These are phyloP conservation scores for Lasioglossum calceatum DNA, from an alignment of 2,888 invertebrate genomes.

Conservation along the genomic window DNA sequence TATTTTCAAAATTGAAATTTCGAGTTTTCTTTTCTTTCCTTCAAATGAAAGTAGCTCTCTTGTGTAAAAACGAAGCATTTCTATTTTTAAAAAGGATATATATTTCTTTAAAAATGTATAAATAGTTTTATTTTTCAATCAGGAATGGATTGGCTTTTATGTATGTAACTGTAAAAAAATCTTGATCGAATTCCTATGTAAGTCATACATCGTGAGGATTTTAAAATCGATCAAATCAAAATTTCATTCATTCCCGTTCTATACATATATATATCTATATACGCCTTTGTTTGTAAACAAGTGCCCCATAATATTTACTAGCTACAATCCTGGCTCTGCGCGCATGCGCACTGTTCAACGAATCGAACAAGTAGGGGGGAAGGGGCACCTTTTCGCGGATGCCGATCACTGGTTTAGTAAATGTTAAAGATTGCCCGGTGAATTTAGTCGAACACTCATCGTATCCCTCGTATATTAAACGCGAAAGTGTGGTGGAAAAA, in stretches of 20 bases:
- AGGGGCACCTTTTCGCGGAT: slow-evolving; percentile 70
- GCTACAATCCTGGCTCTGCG: slow-evolving; percentile 64
- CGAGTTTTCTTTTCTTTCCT: neutral
- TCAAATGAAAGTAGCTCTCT: neutral
- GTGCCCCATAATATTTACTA: slow-evolving; percentile 40
- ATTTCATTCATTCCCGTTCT: neutral
- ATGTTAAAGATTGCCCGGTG: slow-evolving; percentile 67
- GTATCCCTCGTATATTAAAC: slow-evolving; percentile 18
- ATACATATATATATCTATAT: neutral
- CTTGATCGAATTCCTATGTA: neutral
- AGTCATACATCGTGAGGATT: neutral
- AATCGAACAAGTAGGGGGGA: slow-evolving; percentile 79
- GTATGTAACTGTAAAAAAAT: neutral
- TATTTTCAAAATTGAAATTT: neutral
- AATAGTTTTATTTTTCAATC: neutral
- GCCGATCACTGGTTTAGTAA: slow-evolving; percentile 74
- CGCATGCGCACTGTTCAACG: slow-evolving; percentile 74
- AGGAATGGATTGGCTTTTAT: neutral
- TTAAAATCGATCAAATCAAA: neutral
- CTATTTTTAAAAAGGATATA: neutral
- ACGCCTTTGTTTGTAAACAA: slow-evolving; percentile 47
- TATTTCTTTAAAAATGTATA: neutral
- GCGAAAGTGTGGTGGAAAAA: slow-evolving; percentile 24
- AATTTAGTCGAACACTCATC: slow-evolving; percentile 36
- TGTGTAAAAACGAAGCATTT: neutral